Evolutionary conservation across 2,113 vertebrate species (phyloP), one percentile per base, ranked within the genome.

Genomic region (Turdus rufiventris): DNA sequence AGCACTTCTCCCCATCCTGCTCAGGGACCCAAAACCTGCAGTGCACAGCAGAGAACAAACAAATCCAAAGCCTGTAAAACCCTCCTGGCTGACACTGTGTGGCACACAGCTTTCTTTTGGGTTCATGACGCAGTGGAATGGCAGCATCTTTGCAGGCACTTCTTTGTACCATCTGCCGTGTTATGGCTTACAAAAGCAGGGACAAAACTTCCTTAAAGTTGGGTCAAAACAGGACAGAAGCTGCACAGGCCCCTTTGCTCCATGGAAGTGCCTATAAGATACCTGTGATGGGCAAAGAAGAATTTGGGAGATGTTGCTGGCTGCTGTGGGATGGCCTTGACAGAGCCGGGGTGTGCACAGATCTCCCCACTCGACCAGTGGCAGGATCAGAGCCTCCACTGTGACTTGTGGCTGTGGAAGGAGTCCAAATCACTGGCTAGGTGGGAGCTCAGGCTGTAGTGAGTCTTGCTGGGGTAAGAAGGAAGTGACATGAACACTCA

Each of bases 401-500:
- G 1, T n/a, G 47, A 50, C 29, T 12, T 4, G 2, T 33, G 33
- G 18, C n/a, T 51, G 48, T 72, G 43, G 43, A 75, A 82, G 71
- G 9, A 23, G 19, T 56, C 38, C 83, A 63, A 20, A 26, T 15
- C 20, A 7, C 26, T 4, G 43, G 7, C 36, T 56, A 45, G 18
- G 28, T 58, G 16, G 19, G 28, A 73, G 43, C 38, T 88, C 21
- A 25, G 43, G 5, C 15, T 72, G 31, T 0, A 0, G 53, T 47
- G 47, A 14, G 6, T 10, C 38, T 73, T 56, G 20, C 48, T 66
- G 74, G 62, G 29, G 25, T 33, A 68, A 72, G 43, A 63, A 47
- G 29, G 45, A 87, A 82, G 56, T 0, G 2, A 34, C 0, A 0
- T 26, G 26, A 80, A 25, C 1, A 0, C 6, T 50, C 11, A 13